phyloP scores from a whole-genome alignment of 2,797 vertebrate species.

The Pempheris klunzingeri region DNA sequence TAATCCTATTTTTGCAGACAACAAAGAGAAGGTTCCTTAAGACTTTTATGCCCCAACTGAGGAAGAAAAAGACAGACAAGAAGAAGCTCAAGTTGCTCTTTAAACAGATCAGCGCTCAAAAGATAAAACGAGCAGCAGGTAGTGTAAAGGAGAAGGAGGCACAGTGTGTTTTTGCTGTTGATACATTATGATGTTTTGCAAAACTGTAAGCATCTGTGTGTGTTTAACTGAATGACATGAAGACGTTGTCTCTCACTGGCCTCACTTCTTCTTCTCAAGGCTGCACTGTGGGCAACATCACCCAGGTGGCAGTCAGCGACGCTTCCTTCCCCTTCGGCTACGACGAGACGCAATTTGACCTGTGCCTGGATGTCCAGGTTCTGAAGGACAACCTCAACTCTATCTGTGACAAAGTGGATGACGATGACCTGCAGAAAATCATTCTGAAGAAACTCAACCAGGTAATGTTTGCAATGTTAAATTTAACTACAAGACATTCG shows the following conservation, averaged over 20 bases:
- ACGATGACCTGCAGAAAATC: slow-evolving; percentile 57
- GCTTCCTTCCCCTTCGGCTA: slow-evolving; percentile 78
- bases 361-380: slow-evolving; percentile 68
- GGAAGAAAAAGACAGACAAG: slow-evolving; percentile 52
- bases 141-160: background rate
- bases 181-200: background rate
- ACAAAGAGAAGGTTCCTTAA: slow-evolving; percentile 68
- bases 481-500: too few relatives aligned
- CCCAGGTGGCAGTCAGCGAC: slow-evolving; percentile 58
- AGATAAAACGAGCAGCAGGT: slow-evolving; percentile 64
- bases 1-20: slow-evolving; percentile 59
- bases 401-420: slow-evolving; percentile 76
- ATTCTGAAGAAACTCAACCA: slow-evolving; percentile 79
- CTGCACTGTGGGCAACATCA: slow-evolving; percentile 77
- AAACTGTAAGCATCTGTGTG: background rate
- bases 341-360: slow-evolving; percentile 68
- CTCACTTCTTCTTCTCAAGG: slow-evolving; percentile 57
- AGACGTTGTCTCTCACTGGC: background rate
- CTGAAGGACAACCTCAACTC: slow-evolving; percentile 72
- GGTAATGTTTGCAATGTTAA: too few relatives aligned
- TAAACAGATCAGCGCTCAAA: slow-evolving; percentile 2
- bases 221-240: background rate
- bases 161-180: background rate
- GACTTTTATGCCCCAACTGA: slow-evolving; percentile 65
- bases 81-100: slow-evolving; percentile 65